phyloP scores from a whole-genome alignment of 1,140 invertebrate species.

The Metopolophium dirhodum region DNA sequence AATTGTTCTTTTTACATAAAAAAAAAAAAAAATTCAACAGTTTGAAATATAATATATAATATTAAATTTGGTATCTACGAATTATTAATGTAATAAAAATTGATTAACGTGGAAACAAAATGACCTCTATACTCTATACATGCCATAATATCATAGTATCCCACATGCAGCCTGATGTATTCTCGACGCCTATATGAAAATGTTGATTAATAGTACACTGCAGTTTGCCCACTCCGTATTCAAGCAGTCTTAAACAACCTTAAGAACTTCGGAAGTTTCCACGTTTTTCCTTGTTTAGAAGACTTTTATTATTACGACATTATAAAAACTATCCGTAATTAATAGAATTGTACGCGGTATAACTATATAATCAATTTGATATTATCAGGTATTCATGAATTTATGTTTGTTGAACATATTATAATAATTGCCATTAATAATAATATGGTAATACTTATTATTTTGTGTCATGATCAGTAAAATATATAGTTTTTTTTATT shows the following conservation, averaged over 20 bases:
- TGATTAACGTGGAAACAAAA: background rate
- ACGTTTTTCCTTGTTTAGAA: background rate
- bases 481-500: background rate
- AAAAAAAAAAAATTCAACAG: background rate
- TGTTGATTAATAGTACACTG: background rate
- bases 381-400: background rate
- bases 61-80: background rate
- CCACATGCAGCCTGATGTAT: background rate
- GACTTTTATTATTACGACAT: background rate
- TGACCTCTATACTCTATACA: background rate
- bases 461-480: too few relatives aligned
- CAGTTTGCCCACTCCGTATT: background rate
- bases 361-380: background rate
- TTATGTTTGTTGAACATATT: background rate
- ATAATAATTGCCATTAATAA: background rate
- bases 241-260: background rate
- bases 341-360: background rate
- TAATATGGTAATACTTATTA: background rate
- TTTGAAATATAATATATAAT: too few relatives aligned
- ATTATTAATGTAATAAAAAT: background rate
- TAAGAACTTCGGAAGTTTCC: background rate
- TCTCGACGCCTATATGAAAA: background rate
- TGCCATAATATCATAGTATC: background rate
- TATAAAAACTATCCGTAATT: background rate
- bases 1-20: background rate